A percentile compares a stretch with the other conserved stretches of the same genome.
Evolutionary conservation across 2,888 invertebrate genomes (phyloP).

Genomic region (Bruchidius siliquastri): DNA sequence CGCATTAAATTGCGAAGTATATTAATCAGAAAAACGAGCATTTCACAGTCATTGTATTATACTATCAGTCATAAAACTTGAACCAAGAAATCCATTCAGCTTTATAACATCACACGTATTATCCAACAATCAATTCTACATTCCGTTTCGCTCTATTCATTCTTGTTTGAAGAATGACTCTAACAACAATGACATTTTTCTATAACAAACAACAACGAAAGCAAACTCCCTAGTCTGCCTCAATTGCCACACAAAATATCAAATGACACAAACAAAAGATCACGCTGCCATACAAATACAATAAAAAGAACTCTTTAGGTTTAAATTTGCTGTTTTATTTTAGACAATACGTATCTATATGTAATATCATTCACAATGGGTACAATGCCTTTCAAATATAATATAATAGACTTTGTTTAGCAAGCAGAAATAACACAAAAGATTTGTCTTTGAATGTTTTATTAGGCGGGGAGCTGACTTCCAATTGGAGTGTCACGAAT

Average conservation of each 20-base stretch:
- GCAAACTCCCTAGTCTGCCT: not conserved
- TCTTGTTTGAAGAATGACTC: not conserved
- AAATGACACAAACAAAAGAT: conserved; percentile 11
- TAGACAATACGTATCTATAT: conserved; percentile 8
- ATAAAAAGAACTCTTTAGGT: conserved; percentile 8
- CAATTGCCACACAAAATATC: conserved; percentile 9
- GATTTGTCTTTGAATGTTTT: not conserved
- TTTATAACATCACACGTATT: not conserved
- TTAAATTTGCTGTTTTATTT: conserved; percentile 12
- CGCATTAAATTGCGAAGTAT: no score
- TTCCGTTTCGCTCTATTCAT: not conserved
- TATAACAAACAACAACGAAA: not conserved
- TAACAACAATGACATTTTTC: not conserved
- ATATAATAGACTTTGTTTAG: not conserved
- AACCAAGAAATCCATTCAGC: not conserved
- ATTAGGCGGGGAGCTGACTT: not conserved
- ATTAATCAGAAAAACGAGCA: no score
- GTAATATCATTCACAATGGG: conserved; percentile 8
- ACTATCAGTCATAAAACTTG: not conserved
- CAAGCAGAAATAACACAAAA: not conserved
- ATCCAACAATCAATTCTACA: not conserved
- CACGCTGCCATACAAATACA: conserved; percentile 5
- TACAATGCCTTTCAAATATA: conserved; percentile 6
- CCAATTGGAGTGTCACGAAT: not conserved
- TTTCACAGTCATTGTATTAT: no score